Percentiles rank a stretch among this genome's conserved stretches.
Evolutionary conservation across 1,140 invertebrate genomes (phyloP).

Genomic region (Polypedilum vanderplanki): DNA sequence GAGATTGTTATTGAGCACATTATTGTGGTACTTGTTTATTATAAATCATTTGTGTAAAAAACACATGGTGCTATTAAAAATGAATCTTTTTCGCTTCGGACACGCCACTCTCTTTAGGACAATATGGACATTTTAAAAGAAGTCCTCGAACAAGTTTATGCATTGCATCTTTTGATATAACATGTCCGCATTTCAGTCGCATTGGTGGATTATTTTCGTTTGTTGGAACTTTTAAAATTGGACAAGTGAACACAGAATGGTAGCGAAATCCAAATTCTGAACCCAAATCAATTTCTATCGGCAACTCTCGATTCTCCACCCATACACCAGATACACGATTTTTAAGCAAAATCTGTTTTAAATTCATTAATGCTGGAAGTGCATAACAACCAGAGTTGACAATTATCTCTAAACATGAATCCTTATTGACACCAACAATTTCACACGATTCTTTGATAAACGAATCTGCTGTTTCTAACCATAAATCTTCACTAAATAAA

Average conservation of each 20-base stretch:
- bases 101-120: slow-evolving; percentile 77
- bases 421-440: slow-evolving; percentile 72
- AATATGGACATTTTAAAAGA: slow-evolving; percentile 85
- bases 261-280: neutral
- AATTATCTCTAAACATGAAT: slow-evolving; percentile 46
- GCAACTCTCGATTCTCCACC: slow-evolving; percentile 80
- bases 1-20: neutral
- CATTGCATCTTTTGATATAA: slow-evolving; percentile 80
- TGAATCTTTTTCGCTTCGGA: slow-evolving; percentile 70
- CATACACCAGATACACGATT: slow-evolving; percentile 75
- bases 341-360: slow-evolving; percentile 82
- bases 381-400: slow-evolving; percentile 77
- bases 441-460: slow-evolving; percentile 77
- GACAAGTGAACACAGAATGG: slow-evolving; percentile 87
- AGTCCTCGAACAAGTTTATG: slow-evolving; percentile 67
- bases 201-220: slow-evolving; percentile 84
- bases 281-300: slow-evolving; percentile 84
- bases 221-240: slow-evolving; percentile 80
- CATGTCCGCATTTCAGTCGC: slow-evolving; percentile 80
- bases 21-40: neutral
- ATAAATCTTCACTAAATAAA: slow-evolving; percentile 64
- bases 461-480: slow-evolving; percentile 64
- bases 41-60: neutral
- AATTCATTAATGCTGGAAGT: slow-evolving; percentile 73
- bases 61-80: slow-evolving; percentile 52